Conservation (phyloP, 2,888 invertebrate species). For the Tromatobia lineatoria region DNA sequence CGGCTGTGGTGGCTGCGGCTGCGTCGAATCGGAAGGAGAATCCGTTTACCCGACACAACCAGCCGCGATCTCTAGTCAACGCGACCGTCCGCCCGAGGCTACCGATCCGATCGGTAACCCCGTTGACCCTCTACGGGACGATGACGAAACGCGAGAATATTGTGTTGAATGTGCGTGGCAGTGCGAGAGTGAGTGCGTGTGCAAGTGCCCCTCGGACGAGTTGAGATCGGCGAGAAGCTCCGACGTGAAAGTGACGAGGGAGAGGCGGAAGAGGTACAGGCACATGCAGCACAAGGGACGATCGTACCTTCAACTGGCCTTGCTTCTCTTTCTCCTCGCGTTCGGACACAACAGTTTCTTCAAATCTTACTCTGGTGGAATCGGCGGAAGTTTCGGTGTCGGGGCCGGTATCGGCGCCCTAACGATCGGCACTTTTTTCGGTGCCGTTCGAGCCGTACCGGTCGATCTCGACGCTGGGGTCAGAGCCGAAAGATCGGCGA, state of each 20-base stretch:
- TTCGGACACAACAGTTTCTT: slow-evolving; percentile 77
- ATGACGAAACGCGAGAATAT: slow-evolving; percentile 30
- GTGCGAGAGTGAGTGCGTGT: slow-evolving; percentile 57
- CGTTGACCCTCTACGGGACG: slow-evolving; percentile 1
- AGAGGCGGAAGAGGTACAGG: slow-evolving; percentile 54
- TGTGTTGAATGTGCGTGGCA: slow-evolving; percentile 52
- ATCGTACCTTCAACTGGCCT: slow-evolving; percentile 76
- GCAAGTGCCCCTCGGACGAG: slow-evolving; percentile 43
- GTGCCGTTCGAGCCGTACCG: slow-evolving; percentile 76
- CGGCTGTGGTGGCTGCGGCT: slow-evolving; percentile 38
- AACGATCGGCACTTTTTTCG: slow-evolving; percentile 71
- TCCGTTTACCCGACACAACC: slow-evolving; percentile 31
- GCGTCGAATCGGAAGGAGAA: slow-evolving; percentile 35
- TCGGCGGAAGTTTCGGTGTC: slow-evolving; percentile 53
- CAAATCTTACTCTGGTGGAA: slow-evolving; percentile 69
- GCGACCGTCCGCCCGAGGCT: slow-evolving; percentile 45
- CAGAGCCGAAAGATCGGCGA: slow-evolving; percentile 92
- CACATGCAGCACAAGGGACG: slow-evolving; percentile 56
- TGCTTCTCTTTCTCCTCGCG: slow-evolving; percentile 78
- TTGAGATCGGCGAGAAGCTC: slow-evolving; percentile 40
- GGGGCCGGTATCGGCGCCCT: slow-evolving; percentile 73
- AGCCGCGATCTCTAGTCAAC: slow-evolving; percentile 70
- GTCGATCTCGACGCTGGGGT: slow-evolving; percentile 78
- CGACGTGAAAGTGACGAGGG: slow-evolving; percentile 53
- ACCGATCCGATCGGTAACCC: background rate